A percentile compares a stretch with the other conserved stretches of the same genome.
Conservation (phyloP, 2,113 vertebrate genomes). For the Bubo bubo region DNA sequence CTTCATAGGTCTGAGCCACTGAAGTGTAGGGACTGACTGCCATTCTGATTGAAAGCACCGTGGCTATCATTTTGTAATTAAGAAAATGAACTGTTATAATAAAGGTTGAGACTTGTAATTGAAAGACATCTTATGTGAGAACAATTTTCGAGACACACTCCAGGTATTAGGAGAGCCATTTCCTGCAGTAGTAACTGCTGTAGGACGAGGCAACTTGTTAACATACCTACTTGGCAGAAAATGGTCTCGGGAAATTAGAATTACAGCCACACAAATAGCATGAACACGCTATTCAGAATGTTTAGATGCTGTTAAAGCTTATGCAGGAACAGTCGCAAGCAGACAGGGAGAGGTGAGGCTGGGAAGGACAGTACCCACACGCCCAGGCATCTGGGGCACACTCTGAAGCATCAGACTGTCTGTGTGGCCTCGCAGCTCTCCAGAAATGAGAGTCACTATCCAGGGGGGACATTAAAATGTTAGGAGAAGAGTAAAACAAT, state of each 20-base stretch:
- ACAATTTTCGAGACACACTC: slow-evolving; percentile 26
- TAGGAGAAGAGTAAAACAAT: background rate
- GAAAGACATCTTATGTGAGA: background rate
- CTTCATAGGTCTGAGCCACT: background rate
- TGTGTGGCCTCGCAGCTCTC: background rate
- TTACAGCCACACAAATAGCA: background rate
- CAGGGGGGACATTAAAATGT: background rate
- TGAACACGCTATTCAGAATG: background rate
- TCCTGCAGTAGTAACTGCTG: background rate
- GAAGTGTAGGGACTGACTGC: background rate
- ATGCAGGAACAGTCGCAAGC: background rate
- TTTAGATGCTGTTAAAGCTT: background rate
- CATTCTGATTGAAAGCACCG: background rate
- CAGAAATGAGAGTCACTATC: background rate
- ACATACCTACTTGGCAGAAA: background rate
- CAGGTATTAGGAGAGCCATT: background rate
- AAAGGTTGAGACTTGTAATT: slow-evolving; percentile 27
- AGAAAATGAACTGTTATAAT: slow-evolving; percentile 26
- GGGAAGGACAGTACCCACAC: background rate
- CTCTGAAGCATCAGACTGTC: background rate
- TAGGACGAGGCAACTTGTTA: background rate
- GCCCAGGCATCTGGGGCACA: background rate
- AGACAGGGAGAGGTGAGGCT: background rate
- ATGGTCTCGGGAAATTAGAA: background rate
- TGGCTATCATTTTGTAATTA: background rate